These are phyloP conservation scores for Drosophila nr. fundita DNA, from an alignment of 2,888 invertebrate species.

Conservation along the genomic window DNA sequence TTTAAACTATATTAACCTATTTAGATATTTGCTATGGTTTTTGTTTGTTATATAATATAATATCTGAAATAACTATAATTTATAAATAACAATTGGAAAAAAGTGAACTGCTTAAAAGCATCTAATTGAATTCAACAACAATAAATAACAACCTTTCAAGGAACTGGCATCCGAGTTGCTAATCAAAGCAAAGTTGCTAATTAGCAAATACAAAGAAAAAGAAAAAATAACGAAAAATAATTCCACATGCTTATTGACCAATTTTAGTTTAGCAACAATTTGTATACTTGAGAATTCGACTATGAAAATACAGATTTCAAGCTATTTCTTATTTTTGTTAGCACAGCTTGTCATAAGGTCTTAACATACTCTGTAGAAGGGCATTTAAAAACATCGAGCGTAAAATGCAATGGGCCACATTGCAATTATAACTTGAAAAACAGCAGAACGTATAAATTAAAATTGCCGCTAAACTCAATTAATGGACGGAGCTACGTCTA, in stretches of 20 bases:
- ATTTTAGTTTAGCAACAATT: neutral
- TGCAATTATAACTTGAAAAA: slow-evolving; percentile 71
- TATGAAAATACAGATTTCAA: neutral
- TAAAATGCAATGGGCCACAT: slow-evolving; percentile 73
- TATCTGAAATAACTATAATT: neutral
- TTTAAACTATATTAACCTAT: neutral
- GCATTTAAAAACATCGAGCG: slow-evolving; percentile 51
- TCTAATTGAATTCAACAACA: neutral
- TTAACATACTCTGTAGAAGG: slow-evolving; percentile 4
- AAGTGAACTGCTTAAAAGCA: neutral
- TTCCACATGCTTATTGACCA: neutral
- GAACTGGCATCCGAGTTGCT: slow-evolving; percentile 23
- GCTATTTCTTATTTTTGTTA: neutral
- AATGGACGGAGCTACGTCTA: slow-evolving; percentile 39
- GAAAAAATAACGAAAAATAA: slow-evolving; percentile 23
- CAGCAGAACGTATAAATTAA: slow-evolving; percentile 70
- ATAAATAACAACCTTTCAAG: neutral
- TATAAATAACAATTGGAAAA: neutral
- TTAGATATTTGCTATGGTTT: neutral
- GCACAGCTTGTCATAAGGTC: neutral
- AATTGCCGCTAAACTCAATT: slow-evolving; percentile 78
- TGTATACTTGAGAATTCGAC: neutral
- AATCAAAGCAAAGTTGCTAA: slow-evolving; percentile 33
- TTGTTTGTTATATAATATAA: too few species aligned
- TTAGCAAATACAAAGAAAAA: slow-evolving; percentile 33